Evolutionary conservation across 2,113 vertebrate genomes (phyloP).

Genomic region (Aix galericulata): DNA sequence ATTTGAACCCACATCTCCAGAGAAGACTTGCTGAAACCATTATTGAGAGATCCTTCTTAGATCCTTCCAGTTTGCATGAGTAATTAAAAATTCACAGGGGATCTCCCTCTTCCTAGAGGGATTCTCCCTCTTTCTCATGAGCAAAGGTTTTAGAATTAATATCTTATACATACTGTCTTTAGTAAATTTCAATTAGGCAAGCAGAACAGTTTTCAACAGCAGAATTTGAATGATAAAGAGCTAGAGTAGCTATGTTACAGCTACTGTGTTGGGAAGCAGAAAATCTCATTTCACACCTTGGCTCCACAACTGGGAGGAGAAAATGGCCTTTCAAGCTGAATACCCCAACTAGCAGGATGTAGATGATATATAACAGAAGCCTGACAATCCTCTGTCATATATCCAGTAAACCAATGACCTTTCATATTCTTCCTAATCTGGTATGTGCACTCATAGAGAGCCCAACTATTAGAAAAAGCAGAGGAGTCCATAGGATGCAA

Average conservation of each 20-base stretch:
- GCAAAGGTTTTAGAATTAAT: not conserved
- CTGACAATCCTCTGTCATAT: not conserved
- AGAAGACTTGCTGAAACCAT: not conserved
- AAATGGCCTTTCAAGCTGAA: not conserved
- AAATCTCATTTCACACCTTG: not conserved
- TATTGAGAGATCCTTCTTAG: not conserved
- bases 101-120: not conserved
- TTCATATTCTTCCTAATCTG: not conserved
- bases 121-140: not conserved
- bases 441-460: not conserved
- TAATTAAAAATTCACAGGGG: not conserved
- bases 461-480: not conserved
- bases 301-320: not conserved
- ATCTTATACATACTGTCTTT: not conserved
- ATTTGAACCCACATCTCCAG: not conserved
- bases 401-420: not conserved
- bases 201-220: not conserved
- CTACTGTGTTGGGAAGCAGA: not conserved
- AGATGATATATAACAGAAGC: not conserved
- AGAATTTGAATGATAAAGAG: not conserved
- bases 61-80: not conserved
- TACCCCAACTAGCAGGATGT: not conserved
- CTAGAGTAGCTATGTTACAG: not conserved
- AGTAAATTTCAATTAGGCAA: not conserved
- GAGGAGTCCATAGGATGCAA: fast-evolving